Conservation (phyloP, 2,888 invertebrate species). For the Willowsia nigromaculata region DNA sequence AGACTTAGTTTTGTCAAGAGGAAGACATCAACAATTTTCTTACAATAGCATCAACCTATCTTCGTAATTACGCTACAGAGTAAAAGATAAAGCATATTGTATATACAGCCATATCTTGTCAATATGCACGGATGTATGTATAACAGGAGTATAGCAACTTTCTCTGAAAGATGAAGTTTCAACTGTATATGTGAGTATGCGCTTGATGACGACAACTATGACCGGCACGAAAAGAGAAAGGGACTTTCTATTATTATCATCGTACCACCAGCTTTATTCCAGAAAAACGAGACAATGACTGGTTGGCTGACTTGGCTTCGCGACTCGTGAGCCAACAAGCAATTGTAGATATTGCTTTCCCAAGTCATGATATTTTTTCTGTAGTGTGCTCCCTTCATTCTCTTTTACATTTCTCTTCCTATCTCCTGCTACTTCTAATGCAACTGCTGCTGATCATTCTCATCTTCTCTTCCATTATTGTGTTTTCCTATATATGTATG, state of each 20-base stretch:
- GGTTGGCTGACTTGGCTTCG: conserved; percentile 16
- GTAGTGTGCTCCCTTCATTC: not conserved
- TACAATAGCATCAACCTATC: not conserved
- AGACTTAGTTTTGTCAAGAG: too few species aligned
- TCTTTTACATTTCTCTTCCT: not conserved
- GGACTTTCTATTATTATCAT: not conserved
- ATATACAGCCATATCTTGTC: not conserved
- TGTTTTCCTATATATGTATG: not conserved
- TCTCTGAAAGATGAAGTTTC: not conserved
- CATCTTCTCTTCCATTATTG: not conserved
- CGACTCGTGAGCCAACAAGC: too few species aligned
- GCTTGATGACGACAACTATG: conserved; percentile 48
- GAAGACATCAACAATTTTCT: not conserved
- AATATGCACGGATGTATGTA: not conserved
- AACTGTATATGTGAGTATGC: conserved; percentile 7
- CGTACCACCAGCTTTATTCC: not conserved
- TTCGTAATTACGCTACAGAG: not conserved
- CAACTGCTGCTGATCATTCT: not conserved
- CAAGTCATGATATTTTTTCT: conserved; percentile 8
- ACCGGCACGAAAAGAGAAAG: not conserved
- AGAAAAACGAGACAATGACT: conserved; percentile 24
- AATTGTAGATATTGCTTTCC: conserved; percentile 50
- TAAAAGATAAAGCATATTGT: not conserved
- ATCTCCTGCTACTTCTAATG: not conserved
- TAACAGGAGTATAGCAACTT: not conserved